Base-by-base conservation (phyloP, 2,888 invertebrate genomes). In the Melolontha melolontha region DNA sequence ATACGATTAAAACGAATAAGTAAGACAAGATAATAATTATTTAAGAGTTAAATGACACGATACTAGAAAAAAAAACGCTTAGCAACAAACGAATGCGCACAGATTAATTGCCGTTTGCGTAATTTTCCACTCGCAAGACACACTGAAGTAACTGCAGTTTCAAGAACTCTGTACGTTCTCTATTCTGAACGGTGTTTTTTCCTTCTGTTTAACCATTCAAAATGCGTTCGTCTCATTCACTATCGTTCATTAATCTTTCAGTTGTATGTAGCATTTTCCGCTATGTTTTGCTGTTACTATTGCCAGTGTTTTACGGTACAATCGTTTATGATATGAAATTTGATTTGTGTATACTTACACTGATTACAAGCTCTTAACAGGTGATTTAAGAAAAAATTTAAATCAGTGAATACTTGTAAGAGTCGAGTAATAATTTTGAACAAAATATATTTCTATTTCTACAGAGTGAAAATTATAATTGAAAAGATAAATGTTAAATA, bases 31-130 rank as follows among this genome's bases (percentile, higher is more conserved):
- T 17, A 40, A 11, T 27, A 54, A 16, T 40, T 40, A 17, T 54
- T 54, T 54, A 17, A 54, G 40, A 29, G 17, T 17, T 54, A 52
- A 52, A 39, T 14, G 12, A 4, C 17, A 11, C 27, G 40, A 39
- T 17, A 54, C 40, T 16, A 16, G 54, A 54, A 40, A 51, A 40
- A 51, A 29, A 54, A 54, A n/a, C 54, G 17, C 39, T 54, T 54
- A 54, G 51, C 51, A 51, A 51, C 51, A 51, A n/a, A 44, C 44
- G 29, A 51, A 27, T 27, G 51, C 22, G 51, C 29, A 27, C 51
- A 51, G 29, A 51, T 51, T 51, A 51, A 51, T 51, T 51, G 51
- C 51, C n/a, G 6, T 51, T 51, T 51, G 51, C 29, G 51, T 51
- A 51, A 51, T 51, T 51, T 51, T 51, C 51, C 51, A 29, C 12